Percentiles rank a stretch among this genome's conserved stretches.
Evolutionary conservation across 2,797 vertebrate species (phyloP).

Genomic region (Hydrolagus colliei): DNA sequence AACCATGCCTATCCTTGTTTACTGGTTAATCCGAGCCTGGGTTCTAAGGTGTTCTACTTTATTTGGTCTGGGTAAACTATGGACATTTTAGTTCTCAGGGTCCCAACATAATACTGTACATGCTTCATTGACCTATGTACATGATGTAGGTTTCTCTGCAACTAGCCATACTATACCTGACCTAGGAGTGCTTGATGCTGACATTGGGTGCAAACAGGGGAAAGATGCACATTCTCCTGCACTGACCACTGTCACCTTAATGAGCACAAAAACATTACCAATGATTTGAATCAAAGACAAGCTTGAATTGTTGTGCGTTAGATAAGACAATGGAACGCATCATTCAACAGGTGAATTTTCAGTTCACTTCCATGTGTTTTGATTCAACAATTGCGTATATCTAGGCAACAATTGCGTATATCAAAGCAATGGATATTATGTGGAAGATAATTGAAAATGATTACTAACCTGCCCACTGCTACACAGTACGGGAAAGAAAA

Average conservation of each 20-base stretch:
- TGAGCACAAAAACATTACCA: not conserved
- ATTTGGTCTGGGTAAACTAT: not conserved
- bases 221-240: not conserved
- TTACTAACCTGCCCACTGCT: constrained; percentile 16
- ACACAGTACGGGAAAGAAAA: not conserved
- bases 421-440: not conserved
- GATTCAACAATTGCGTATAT: not conserved
- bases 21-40: not conserved
- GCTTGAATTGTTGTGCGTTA: not conserved
- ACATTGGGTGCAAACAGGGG: not conserved
- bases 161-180: not conserved
- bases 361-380: not conserved
- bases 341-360: not conserved
- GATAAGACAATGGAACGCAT: not conserved
- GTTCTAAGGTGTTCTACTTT: not conserved
- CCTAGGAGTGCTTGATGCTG: not conserved
- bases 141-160: not conserved
- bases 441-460: not conserved
- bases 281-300: not conserved
- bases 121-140: not conserved
- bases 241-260: not conserved
- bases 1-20: no score
- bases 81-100: not conserved
- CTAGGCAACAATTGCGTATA: not conserved
- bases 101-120: not conserved